Conservation (phyloP, 2,113 vertebrate genomes). For the Siniperca chuatsi region DNA sequence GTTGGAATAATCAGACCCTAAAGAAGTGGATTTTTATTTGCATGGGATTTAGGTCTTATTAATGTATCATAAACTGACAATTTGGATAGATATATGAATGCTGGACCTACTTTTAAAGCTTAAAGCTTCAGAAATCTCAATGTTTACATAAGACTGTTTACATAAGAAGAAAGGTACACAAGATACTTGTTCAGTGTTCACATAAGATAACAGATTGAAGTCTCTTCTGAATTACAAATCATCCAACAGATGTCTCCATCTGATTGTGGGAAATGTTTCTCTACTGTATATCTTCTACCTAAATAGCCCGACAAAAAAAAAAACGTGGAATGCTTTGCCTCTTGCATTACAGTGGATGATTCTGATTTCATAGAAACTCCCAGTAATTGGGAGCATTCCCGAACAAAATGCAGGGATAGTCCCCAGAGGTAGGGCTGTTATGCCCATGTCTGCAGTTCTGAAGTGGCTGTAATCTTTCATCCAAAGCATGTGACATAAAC, state of each 20-base stretch:
- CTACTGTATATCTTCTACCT: conserved; percentile 40
- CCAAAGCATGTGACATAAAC: conserved; percentile 70
- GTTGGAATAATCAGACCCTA: conserved; percentile 71
- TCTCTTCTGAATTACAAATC: conserved; percentile 64
- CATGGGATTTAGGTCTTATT: conserved; percentile 51
- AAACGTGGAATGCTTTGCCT: conserved; percentile 39
- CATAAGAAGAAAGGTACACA: conserved; percentile 35
- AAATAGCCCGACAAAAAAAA: conserved; percentile 29
- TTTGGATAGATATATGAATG: conserved; percentile 39
- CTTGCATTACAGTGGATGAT: conserved; percentile 57
- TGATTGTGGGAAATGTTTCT: conserved; percentile 62
- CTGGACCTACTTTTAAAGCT: conserved; percentile 23
- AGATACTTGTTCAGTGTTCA: conserved; percentile 55
- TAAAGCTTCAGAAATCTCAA: conserved; percentile 33
- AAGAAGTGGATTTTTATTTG: conserved; percentile 72
- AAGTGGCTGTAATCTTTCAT: conserved; percentile 77
- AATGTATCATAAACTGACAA: conserved; percentile 56
- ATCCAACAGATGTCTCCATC: conserved; percentile 66
- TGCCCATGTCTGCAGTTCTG: conserved; percentile 69
- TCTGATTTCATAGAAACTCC: conserved; percentile 63
- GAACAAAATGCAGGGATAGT: conserved; percentile 63
- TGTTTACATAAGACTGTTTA: conserved; percentile 53
- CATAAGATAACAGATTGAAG: conserved; percentile 49
- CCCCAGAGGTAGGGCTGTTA: conserved; percentile 68
- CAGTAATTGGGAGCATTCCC: conserved; percentile 72